A percentile compares a stretch with the other conserved stretches of the same genome.
phyloP scores from a whole-genome alignment of 2,888 invertebrate species.

The Malthinus seriepunctatus region DNA sequence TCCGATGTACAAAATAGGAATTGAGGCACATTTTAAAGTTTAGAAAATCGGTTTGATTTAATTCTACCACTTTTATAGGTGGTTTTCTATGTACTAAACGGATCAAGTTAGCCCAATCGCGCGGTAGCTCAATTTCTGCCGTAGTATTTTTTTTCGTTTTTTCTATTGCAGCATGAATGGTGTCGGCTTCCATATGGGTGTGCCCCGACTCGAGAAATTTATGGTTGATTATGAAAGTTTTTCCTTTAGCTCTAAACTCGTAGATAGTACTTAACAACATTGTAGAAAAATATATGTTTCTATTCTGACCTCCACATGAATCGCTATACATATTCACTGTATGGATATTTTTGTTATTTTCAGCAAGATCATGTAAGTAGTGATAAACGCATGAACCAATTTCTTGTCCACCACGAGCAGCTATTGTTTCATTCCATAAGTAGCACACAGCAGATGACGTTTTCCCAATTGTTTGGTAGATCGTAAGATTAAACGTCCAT shows the following conservation, averaged over 20 bases:
- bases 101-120: constrained; percentile 5
- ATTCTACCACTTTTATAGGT: background rate
- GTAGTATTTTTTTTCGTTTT: too few species aligned
- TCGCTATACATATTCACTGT: background rate
- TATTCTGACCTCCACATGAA: too few species aligned
- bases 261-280: too few species aligned
- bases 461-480: background rate
- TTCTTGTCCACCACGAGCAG: background rate
- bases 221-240: too few species aligned
- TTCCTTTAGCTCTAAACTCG: too few species aligned
- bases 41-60: background rate
- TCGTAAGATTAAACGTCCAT: background rate
- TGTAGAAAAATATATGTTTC: too few species aligned
- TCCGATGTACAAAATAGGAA: background rate
- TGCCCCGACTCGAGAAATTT: too few species aligned
- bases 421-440: background rate
- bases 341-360: background rate
- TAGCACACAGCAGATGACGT: background rate
- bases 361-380: background rate
- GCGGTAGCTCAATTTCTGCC: background rate
- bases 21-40: background rate
- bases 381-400: background rate
- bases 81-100: background rate
- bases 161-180: too few species aligned
- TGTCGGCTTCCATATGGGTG: too few species aligned